Conservation (phyloP, 2,797 vertebrate genomes). For the Neopelma chrysocephalum region DNA sequence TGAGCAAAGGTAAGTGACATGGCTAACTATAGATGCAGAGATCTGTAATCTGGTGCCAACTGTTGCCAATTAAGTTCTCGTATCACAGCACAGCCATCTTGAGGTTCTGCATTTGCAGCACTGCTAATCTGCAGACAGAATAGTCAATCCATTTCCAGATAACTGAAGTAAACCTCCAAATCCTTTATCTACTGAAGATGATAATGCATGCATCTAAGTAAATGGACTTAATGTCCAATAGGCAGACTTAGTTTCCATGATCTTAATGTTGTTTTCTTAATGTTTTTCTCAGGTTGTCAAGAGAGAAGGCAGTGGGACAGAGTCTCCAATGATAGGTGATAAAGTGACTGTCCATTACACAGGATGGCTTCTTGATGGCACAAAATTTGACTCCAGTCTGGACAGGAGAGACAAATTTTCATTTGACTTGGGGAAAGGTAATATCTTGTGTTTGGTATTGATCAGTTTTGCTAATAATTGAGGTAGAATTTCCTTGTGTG, state of each 20-base stretch:
- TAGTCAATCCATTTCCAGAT: background rate
- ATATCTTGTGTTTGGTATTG: background rate
- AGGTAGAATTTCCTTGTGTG: background rate
- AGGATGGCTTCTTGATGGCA: constrained; percentile 91
- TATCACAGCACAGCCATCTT: constrained; percentile 3
- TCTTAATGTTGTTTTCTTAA: background rate
- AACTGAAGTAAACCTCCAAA: background rate
- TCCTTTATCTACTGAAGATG: background rate
- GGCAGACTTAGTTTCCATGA: background rate
- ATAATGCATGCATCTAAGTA: rapidly evolving
- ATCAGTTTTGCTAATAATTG: background rate
- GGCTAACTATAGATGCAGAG: background rate
- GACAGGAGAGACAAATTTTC: constrained; percentile 91
- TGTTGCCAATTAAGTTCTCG: background rate
- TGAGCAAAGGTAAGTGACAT: background rate
- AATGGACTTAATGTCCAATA: background rate
- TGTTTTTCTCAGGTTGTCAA: constrained; percentile 83
- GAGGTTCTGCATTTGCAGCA: background rate
- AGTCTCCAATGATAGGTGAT: constrained; percentile 93
- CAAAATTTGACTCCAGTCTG: constrained; percentile 94
- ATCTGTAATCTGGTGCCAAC: background rate
- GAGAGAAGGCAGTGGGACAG: constrained; percentile 86
- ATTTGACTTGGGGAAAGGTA: constrained; percentile 97
- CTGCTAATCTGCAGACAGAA: background rate
- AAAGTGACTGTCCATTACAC: constrained; percentile 96